Evolutionary conservation across 2,888 invertebrate species (phyloP).

Genomic region (Polydrusus tereticollis): DNA sequence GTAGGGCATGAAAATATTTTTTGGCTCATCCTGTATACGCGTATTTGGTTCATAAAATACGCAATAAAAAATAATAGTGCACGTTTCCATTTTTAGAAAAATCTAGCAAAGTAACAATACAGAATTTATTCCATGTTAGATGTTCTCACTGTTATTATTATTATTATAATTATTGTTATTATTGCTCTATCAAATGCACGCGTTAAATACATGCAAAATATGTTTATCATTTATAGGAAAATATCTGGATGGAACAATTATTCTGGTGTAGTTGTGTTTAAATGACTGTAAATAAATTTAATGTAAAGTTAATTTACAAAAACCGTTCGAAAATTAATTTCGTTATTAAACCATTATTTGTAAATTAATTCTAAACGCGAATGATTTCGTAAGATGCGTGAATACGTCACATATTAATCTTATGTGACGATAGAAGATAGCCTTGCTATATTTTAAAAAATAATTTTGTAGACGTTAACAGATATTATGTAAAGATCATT

Average conservation of each 20-base stretch:
- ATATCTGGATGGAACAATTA: not conserved
- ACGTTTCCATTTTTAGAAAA: too few species aligned
- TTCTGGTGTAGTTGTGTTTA: not conserved
- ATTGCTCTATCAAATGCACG: not conserved
- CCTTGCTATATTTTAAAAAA: not conserved
- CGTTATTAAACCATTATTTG: not conserved
- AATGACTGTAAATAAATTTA: not conserved
- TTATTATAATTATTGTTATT: not conserved
- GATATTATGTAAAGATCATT: not conserved
- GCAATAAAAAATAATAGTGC: too few species aligned
- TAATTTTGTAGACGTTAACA: not conserved
- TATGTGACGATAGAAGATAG: constrained; percentile 4
- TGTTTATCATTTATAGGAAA: not conserved
- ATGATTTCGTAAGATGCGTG: not conserved
- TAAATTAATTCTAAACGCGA: not conserved
- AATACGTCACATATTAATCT: not conserved
- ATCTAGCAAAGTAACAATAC: too few species aligned
- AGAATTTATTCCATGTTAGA: too few species aligned
- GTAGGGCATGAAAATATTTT: too few species aligned
- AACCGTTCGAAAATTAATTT: not conserved
- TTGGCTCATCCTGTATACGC: too few species aligned
- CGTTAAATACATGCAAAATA: not conserved
- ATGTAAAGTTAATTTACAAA: not conserved
- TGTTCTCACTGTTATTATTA: not conserved
- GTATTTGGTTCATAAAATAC: too few species aligned